Evolutionary conservation across 1,140 invertebrate species (phyloP), one percentile per base, ranked within the genome.

Genomic region (Pinna nobilis): DNA sequence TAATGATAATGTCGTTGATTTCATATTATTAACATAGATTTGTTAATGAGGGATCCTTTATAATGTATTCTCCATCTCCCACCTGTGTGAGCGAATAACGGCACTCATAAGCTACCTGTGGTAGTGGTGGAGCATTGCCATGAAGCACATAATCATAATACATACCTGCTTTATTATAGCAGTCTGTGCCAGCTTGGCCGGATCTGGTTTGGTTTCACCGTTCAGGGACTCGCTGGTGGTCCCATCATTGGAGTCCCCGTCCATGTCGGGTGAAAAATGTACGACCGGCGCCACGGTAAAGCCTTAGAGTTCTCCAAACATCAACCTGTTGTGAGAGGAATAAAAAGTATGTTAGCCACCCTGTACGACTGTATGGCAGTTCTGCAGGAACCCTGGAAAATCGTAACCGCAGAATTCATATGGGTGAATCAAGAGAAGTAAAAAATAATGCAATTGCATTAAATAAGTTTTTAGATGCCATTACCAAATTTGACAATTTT

Each of bases 81-180:
- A 71, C 82, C 80, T 81, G 82, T 53, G 50, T 44, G 66, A 64
- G 41, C 41, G 59, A 39, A 55, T 63, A 28, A 49, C 6, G 57
- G 61, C 39, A n/a, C n/a, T n/a, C n/a, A n/a, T n/a, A 20, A 65
- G 44, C 15, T 11, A 18, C 13, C 3, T 25, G 37, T 2, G 13
- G 44, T 7, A 47, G 39, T n/a, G n/a, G n/a, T n/a, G n/a, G n/a
- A n/a, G n/a, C n/a, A n/a, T n/a, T n/a, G n/a, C n/a, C 1, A 5
- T 33, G 18, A 35, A 18, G 44, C n/a, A 55, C 33, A 11, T 9
- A 53, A 20, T 28, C 50, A 53, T 33, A n/a, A 39, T 25, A 70
- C 82, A 70, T 77, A 88, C 87, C 84, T 88, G 87, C 77, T 88
- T 88, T 51, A 88, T 88, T 69, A 88, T 88, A 73, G 87, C 87